Percentiles rank a stretch among this genome's conserved stretches.
phyloP scores from a whole-genome alignment of 2,888 invertebrate genomes.

The Zygothrica quintamaculata region DNA sequence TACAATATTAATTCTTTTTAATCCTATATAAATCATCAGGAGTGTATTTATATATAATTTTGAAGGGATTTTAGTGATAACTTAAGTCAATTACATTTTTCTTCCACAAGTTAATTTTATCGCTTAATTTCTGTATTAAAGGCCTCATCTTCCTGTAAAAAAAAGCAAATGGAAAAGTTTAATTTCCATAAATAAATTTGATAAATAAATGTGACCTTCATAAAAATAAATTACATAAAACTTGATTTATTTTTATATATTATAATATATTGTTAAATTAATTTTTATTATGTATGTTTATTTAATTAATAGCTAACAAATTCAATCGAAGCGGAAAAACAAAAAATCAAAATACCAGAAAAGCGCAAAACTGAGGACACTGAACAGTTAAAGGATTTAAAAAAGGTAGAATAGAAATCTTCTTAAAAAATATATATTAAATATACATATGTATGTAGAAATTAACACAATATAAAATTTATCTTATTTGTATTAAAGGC shows the following conservation, averaged over 20 bases:
- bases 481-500: conserved; percentile 84
- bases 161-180: too few relatives aligned
- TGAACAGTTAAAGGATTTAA: conserved; percentile 92
- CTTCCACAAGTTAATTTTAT: too few relatives aligned
- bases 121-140: too few relatives aligned
- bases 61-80: too few relatives aligned
- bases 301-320: conserved; percentile 84
- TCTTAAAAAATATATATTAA: conserved; percentile 67
- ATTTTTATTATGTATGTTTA: conserved; percentile 11
- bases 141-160: too few relatives aligned
- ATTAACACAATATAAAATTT: conserved; percentile 1
- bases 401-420: too few relatives aligned
- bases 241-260: background rate
- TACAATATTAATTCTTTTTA: too few relatives aligned
- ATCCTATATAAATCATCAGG: too few relatives aligned
- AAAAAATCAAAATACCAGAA: conserved; percentile 88
- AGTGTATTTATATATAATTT: too few relatives aligned
- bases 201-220: background rate
- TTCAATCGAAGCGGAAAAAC: conserved; percentile 88
- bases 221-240: background rate
- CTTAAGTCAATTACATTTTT: too few relatives aligned
- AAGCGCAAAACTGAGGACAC: conserved; percentile 93
- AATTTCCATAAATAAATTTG: background rate
- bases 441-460: background rate
- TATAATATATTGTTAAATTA: conserved; percentile 7